These are phyloP conservation scores for Diadophis punctatus DNA, from an alignment of 2,113 vertebrate genomes.

Conservation along the genomic window DNA sequence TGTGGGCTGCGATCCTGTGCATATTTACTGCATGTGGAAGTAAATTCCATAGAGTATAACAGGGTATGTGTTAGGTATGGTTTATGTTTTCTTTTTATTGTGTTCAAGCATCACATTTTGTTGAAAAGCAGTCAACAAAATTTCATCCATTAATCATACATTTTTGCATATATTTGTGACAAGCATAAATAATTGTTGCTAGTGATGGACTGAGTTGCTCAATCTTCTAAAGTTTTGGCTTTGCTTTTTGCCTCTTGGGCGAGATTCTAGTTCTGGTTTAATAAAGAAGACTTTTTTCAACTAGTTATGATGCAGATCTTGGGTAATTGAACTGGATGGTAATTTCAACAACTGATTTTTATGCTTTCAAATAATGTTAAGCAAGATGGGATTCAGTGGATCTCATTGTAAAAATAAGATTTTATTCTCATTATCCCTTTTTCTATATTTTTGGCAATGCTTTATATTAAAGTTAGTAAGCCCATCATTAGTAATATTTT, in stretches of 20 bases:
- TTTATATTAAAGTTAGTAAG: neutral
- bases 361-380: neutral
- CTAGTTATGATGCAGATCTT: neutral
- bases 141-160: neutral
- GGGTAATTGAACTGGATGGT: neutral
- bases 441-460: neutral
- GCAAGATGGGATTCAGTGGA: neutral
- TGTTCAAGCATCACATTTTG: neutral
- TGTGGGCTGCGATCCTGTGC: neutral
- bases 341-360: neutral
- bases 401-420: neutral
- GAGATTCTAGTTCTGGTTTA: neutral
- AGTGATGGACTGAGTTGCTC: conserved; percentile 23
- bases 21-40: neutral
- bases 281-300: neutral
- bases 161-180: conserved; percentile 1
- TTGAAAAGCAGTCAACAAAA: neutral
- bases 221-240: neutral
- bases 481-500: neutral
- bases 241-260: conserved; percentile 11
- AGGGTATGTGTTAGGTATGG: neutral
- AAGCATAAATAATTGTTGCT: neutral
- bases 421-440: neutral
- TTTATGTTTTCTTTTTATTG: neutral
- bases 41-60: neutral